phyloP scores from a whole-genome alignment of 1,140 invertebrate species.

The Drosophila orena region DNA sequence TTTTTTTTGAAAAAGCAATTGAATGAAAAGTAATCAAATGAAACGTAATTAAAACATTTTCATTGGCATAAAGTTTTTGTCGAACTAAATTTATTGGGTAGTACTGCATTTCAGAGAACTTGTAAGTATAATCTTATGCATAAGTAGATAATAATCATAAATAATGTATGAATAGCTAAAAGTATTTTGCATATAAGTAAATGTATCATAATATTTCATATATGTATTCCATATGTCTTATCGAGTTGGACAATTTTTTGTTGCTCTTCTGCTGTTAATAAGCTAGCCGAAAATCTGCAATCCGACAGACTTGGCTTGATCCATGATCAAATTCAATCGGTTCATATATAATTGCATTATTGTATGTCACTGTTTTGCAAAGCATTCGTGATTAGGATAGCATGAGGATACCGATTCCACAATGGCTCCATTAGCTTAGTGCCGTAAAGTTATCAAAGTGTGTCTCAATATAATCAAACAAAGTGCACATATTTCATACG shows the following conservation, averaged over 20 bases:
- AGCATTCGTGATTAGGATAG: slow-evolving; percentile 25
- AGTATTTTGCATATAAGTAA: slow-evolving; percentile 61
- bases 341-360: slow-evolving; percentile 41
- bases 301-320: slow-evolving; percentile 51
- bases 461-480: slow-evolving; percentile 62
- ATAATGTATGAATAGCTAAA: slow-evolving; percentile 61
- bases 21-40: slow-evolving; percentile 74
- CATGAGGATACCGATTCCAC: slow-evolving; percentile 39
- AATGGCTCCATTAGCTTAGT: slow-evolving; percentile 51
- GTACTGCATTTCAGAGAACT: slow-evolving; percentile 80
- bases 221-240: slow-evolving; percentile 42
- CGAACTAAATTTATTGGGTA: slow-evolving; percentile 85
- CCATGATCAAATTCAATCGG: slow-evolving; percentile 63
- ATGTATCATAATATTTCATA: slow-evolving; percentile 63
- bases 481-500: slow-evolving; percentile 74
- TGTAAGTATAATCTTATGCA: slow-evolving; percentile 76
- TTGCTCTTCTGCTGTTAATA: slow-evolving; percentile 17
- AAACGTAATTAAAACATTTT: slow-evolving; percentile 82
- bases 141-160: slow-evolving; percentile 62
- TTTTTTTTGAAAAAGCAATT: slow-evolving; percentile 72
- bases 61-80: slow-evolving; percentile 84
- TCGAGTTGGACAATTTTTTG: slow-evolving; percentile 60
- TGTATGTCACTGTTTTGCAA: slow-evolving; percentile 42
- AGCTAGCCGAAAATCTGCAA: slow-evolving; percentile 53
- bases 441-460: slow-evolving; percentile 26